Evolutionary conservation across 2,113 vertebrate species (phyloP), one percentile per base, ranked within the genome.

Genomic region (Corvus cornix): DNA sequence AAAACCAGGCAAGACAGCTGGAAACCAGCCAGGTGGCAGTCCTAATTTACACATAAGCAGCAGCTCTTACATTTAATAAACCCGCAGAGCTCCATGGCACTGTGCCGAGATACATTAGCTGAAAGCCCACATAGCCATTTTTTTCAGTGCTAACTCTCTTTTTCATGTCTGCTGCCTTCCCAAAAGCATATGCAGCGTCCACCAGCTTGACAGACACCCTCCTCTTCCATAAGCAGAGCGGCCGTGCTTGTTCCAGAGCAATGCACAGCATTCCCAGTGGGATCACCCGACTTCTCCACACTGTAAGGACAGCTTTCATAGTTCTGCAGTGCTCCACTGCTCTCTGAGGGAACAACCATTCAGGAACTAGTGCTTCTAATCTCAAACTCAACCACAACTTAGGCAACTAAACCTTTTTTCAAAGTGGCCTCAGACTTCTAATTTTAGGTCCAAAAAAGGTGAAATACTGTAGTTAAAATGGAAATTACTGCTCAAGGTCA

Each of bases 1-100:
- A 81, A 95, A 97, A 86, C 46, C 92, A 97, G 92, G 90, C 92
- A 95, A 86, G 86, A 78, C 83, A 94, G 89, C 92, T 97, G 96
- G 94, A 93, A 89, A 75, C 5, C 72, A 93, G 94, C 94, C 95
- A 96, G 94, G 86, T 96, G 92, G 92, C 92, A 95, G 86, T 58
- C 76, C 86, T 81, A 92, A 96, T 95, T 95, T 95, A 84, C 90
- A 90, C 94, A 81, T 67, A 89, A 85, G 79, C 88, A 96, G 66
- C 95, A 92, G 92, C 83, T 86, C 90, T 93, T 44, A 89, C 37
- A 52, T 88, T 93, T 90, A 93, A 93, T 92, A 96, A 96, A 96
- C 46, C 85, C 3, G 0, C 79, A 66, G 21, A 80, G 59, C 72
- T 96, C 49, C 13, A 4, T 88, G 95, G 85, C 92, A 52, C 35